Evolutionary conservation across 2,888 invertebrate genomes (phyloP).

Genomic region (Drosophila mettleri): DNA sequence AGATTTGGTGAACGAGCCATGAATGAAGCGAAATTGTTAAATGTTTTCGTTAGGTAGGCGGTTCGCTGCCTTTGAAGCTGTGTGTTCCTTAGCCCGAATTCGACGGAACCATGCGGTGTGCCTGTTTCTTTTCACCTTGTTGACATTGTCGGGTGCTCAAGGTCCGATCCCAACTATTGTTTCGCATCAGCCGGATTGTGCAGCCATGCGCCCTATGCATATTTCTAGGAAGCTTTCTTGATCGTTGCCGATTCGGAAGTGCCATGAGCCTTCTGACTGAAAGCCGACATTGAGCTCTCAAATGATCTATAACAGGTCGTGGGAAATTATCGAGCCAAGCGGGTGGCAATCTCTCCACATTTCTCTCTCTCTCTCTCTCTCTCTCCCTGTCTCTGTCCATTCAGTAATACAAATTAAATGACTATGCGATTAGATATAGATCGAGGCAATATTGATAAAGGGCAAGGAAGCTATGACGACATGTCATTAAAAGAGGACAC

Average conservation of each 20-base stretch:
- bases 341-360: slow-evolving; percentile 34
- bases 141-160: slow-evolving; percentile 57
- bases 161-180: slow-evolving; percentile 57
- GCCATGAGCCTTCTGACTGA: slow-evolving; percentile 35
- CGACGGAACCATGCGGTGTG: slow-evolving; percentile 60
- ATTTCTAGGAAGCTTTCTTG: slow-evolving; percentile 59
- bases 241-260: slow-evolving; percentile 58
- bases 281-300: slow-evolving; percentile 34
- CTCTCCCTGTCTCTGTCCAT: neutral
- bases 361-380: neutral
- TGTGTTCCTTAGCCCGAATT: slow-evolving; percentile 40
- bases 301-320: slow-evolving; percentile 47
- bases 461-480: slow-evolving; percentile 29
- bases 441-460: slow-evolving; percentile 30
- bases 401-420: slow-evolving; percentile 64
- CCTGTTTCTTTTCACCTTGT: slow-evolving; percentile 44
- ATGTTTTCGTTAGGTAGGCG: slow-evolving; percentile 38
- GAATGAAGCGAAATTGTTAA: slow-evolving; percentile 44
- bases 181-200: slow-evolving; percentile 32
- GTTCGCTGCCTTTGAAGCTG: slow-evolving; percentile 58
- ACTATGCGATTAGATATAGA: slow-evolving; percentile 58
- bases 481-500: slow-evolving; percentile 37
- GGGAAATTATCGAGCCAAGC: slow-evolving; percentile 51
- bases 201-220: slow-evolving; percentile 25
- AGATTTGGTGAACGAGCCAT: slow-evolving; percentile 48